phyloP scores from a whole-genome alignment of 2,797 vertebrate genomes.

The Macrochelys suwanniensis region DNA sequence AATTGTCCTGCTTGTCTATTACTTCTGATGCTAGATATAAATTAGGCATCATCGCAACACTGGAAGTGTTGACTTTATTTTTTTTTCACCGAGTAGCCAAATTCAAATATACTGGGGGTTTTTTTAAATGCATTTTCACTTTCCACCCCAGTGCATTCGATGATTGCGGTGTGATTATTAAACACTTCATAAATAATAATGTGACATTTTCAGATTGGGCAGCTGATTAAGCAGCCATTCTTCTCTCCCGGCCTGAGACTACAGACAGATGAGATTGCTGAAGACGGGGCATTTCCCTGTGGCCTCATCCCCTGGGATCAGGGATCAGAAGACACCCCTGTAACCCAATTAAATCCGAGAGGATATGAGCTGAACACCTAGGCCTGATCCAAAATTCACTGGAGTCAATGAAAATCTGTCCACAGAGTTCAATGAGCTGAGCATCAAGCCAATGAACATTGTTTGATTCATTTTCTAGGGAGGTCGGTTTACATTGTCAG shows the following conservation, averaged over 20 bases:
- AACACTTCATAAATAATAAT: slow-evolving; percentile 79
- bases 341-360: slow-evolving; percentile 64
- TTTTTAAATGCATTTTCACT: slow-evolving; percentile 60
- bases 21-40: slow-evolving; percentile 13
- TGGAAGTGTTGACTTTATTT: slow-evolving; percentile 25
- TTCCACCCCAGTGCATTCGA: slow-evolving; percentile 52
- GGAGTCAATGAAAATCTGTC: not conserved
- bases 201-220: slow-evolving; percentile 72
- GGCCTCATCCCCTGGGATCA: slow-evolving; percentile 55
- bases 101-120: slow-evolving; percentile 30
- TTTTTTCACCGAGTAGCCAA: slow-evolving; percentile 21
- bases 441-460: not conserved
- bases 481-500: not conserved
- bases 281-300: slow-evolving; percentile 27
- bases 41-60: slow-evolving; percentile 6
- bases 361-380: slow-evolving; percentile 41
- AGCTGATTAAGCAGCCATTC: slow-evolving; percentile 71
- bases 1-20: not conserved
- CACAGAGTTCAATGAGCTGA: not conserved
- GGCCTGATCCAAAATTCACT: slow-evolving; percentile 15
- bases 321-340: slow-evolving; percentile 57
- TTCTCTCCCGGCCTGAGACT: slow-evolving; percentile 53
- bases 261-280: slow-evolving; percentile 69
- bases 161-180: slow-evolving; percentile 71
- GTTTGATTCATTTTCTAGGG: not conserved